Conservation (phyloP, 2,113 vertebrate species). For the Hippoglossus stenolepis region DNA sequence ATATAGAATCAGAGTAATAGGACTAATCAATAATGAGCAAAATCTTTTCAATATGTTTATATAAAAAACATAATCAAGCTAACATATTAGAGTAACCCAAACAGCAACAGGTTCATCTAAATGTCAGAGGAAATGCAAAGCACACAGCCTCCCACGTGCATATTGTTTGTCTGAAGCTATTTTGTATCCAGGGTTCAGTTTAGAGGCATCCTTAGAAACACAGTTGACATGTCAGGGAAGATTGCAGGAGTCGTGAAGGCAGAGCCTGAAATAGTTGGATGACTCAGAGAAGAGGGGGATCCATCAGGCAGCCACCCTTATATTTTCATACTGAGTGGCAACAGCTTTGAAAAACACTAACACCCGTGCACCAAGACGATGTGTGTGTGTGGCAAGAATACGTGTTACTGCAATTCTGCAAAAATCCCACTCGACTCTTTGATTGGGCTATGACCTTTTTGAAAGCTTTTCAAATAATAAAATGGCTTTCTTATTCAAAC, state of each 20-base stretch:
- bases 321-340: constrained; percentile 54
- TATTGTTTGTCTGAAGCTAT: not conserved
- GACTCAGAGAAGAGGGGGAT: constrained; percentile 64
- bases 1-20: too few species aligned
- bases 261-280: constrained; percentile 73
- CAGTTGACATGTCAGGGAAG: constrained; percentile 25
- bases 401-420: constrained; percentile 1
- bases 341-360: constrained; percentile 38
- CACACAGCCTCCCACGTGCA: not conserved
- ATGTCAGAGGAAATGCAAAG: not conserved
- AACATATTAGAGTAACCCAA: not conserved
- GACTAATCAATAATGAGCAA: not conserved
- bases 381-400: not conserved
- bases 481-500: constrained; percentile 13
- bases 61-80: not conserved
- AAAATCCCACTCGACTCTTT: not conserved
- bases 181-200: constrained; percentile 14
- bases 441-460: constrained; percentile 20
- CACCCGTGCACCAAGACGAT: constrained; percentile 10
- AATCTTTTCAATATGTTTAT: not conserved
- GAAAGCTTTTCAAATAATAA: not conserved
- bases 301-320: constrained; percentile 21
- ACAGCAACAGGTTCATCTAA: too few species aligned
- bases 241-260: constrained; percentile 27
- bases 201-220: constrained; percentile 1